Base-by-base conservation (phyloP, 1,140 invertebrate species). In the Campoletis sonorensis region DNA sequence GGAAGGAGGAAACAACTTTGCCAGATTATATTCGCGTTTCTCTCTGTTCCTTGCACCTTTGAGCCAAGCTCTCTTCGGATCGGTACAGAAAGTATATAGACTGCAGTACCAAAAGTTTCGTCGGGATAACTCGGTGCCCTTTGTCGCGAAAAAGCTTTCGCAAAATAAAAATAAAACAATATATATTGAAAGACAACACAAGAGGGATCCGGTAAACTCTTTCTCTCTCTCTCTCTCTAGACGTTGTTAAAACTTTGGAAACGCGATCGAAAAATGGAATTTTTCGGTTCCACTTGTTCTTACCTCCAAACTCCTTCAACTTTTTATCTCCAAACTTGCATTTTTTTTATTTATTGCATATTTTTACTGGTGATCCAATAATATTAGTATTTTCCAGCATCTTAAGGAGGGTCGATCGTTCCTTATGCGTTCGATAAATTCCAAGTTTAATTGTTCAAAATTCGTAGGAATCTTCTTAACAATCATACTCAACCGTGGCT, bases 1-100 rank as follows among this genome's bases (percentile, higher is more conserved):
- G 67, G 13, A 27, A 15, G 30, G 51, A 51, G 58, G 51, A 75
- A 23, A 7, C 37, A 26, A 40, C 49, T 75, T 27, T 75, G n/a
- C 49, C 51, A 7, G 13, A 75, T 75, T 51, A 49, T 51, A 33
- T 37, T 15, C 30, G n/a, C 23, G 23, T 4, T 64, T 64, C 23
- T 54, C 49, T 75, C 40, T 51, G 16, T 40, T 75, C 51, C 49
- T 75, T 49, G n/a, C 40, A 75, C 40, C 72, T 51, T 45, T 75
- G 23, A 51, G 21, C 61, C n/a, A 10, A 64, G 27, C 61, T 64
- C 61, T 64, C 16, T 4, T 0, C 7, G 51, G 51, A 21, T 18
- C n/a, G 51, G 33, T 45, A 72, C 21, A 72, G 70, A n/a, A 10
- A 72, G 16, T n/a, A 11, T n/a, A n/a, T 21, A 54, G n/a, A 45